Evolutionary conservation across 2,113 vertebrate genomes (phyloP).

Genomic region (Mixornis gularis): DNA sequence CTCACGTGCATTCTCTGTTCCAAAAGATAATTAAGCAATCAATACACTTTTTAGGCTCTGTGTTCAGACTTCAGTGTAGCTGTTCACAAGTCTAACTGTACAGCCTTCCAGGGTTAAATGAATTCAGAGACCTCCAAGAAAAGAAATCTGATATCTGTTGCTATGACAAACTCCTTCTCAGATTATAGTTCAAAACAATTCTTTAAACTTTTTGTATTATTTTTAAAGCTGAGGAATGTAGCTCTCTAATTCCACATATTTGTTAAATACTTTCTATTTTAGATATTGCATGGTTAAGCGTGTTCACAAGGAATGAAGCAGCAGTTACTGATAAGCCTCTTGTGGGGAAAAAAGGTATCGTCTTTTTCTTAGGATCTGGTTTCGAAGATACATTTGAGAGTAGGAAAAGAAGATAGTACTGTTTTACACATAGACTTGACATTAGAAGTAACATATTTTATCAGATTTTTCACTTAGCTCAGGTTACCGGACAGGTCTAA

Average conservation of each 20-base stretch:
- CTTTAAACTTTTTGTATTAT: not conserved
- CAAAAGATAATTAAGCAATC: not conserved
- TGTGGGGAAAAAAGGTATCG: not conserved
- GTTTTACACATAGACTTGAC: not conserved
- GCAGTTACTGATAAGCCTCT: not conserved
- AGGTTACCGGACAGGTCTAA: not conserved
- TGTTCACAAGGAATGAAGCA: constrained; percentile 9
- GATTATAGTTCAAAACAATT: not conserved
- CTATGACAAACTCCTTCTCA: not conserved
- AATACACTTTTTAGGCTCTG: not conserved
- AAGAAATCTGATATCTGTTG: not conserved
- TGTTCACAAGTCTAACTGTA: not conserved
- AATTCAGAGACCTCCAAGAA: not conserved
- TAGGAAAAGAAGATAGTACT: not conserved
- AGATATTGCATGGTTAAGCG: constrained; percentile 39
- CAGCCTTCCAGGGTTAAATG: not conserved
- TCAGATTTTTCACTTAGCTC: not conserved
- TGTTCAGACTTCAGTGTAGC: not conserved
- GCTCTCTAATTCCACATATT: not conserved
- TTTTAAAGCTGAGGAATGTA: not conserved
- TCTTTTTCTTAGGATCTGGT: not conserved
- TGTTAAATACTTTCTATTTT: not conserved
- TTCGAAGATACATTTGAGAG: not conserved
- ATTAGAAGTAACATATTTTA: not conserved
- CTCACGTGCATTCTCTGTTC: not conserved